Evolutionary conservation across 2,797 vertebrate species (phyloP).

Genomic region (Peromyscus aztecus): DNA sequence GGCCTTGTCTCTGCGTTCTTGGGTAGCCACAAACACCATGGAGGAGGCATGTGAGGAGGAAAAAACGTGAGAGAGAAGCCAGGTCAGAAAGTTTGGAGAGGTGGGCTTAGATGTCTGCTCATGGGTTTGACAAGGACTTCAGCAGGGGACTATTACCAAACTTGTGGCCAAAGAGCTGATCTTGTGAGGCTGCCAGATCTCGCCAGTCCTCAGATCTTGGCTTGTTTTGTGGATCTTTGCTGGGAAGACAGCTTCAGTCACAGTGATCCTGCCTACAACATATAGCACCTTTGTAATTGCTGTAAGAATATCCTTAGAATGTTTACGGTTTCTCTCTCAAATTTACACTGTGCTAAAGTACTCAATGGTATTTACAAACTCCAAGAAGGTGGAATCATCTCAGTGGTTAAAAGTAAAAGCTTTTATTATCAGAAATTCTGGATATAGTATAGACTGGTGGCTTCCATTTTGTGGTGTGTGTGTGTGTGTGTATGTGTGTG

Average conservation of each 20-base stretch:
- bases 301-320: constrained; percentile 67
- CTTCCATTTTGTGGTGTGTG: constrained; percentile 2
- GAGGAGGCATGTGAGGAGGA: neutral
- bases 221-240: neutral
- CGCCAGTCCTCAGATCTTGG: neutral
- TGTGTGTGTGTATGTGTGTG: no score
- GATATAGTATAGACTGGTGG: neutral
- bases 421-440: constrained; percentile 64
- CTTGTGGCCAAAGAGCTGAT: neutral
- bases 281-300: constrained; percentile 57
- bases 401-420: constrained; percentile 68
- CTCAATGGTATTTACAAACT: constrained; percentile 71
- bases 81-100: neutral
- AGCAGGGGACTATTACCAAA: neutral
- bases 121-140: neutral
- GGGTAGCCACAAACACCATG: neutral
- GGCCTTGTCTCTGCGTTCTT: neutral
- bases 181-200: neutral
- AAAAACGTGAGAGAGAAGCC: neutral
- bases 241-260: neutral
- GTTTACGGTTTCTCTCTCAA: constrained; percentile 60
- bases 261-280: neutral
- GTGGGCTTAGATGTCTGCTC: neutral
- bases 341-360: constrained; percentile 67
- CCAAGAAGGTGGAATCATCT: constrained; percentile 58